Conservation (phyloP, 2,797 vertebrate species). For the Rhodeus uyekii region DNA sequence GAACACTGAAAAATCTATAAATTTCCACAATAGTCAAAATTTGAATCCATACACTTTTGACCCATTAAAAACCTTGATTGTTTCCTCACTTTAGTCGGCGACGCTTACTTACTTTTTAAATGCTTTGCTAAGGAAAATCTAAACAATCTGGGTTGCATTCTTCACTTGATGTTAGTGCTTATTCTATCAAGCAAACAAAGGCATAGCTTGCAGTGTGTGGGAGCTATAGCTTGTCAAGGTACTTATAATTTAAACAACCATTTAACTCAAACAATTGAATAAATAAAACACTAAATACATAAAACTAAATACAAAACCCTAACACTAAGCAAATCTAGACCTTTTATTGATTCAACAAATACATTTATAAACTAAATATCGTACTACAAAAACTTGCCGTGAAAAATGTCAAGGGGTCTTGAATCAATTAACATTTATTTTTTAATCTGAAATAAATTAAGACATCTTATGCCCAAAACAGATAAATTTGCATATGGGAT, state of each 20-base stretch:
- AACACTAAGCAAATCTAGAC: neutral
- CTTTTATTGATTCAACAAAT: neutral
- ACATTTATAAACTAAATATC: neutral
- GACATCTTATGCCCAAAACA: no score
- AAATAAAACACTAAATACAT: no score
- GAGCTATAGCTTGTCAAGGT: neutral
- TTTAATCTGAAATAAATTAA: no score
- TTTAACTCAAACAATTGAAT: neutral
- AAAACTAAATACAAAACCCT: no score
- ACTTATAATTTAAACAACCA: neutral
- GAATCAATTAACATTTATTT: no score
- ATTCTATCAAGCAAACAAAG: neutral
- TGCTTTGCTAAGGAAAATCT: conserved; percentile 38
- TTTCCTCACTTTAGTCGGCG: conserved; percentile 32
- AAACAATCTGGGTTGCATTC: neutral
- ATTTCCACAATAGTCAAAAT: conserved; percentile 49
- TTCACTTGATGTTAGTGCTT: conserved; percentile 29
- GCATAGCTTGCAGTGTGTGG: neutral
- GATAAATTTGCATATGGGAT: no score
- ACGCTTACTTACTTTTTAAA: conserved; percentile 48
- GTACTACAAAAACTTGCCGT: neutral
- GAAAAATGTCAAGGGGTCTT: no score
- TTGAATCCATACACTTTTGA: conserved; percentile 42
- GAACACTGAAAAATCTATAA: conserved; percentile 49
- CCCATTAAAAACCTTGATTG: conserved; percentile 42